Evolutionary conservation across 2,888 invertebrate genomes (phyloP).

Genomic region (Limnephilus rhombicus): DNA sequence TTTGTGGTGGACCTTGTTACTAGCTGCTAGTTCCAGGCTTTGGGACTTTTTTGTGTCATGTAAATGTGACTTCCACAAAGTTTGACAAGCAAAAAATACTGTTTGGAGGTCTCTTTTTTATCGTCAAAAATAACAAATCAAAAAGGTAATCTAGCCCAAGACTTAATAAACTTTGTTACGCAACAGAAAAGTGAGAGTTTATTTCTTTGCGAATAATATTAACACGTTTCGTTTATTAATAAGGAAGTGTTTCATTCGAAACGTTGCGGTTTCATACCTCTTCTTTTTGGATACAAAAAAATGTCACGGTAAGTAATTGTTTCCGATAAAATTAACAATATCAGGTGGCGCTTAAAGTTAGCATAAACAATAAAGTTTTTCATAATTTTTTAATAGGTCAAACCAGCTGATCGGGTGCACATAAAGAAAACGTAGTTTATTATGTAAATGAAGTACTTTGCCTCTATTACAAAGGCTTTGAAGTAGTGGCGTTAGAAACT

Average conservation of each 20-base stretch:
- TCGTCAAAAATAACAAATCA: not conserved
- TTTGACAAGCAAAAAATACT: not conserved
- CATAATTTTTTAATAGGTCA: not conserved
- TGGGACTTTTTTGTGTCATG: not conserved
- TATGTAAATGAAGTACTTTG: not conserved
- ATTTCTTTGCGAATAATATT: conserved; percentile 40
- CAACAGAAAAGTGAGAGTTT: conserved; percentile 34
- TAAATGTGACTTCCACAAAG: not conserved
- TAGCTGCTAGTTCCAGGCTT: not conserved
- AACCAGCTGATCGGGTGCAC: too few species aligned
- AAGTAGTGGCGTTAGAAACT: too few species aligned
- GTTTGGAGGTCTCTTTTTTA: not conserved
- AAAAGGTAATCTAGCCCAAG: not conserved
- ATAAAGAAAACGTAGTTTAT: not conserved
- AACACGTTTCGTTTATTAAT: conserved; percentile 38
- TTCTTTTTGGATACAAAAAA: conserved; percentile 10
- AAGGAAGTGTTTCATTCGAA: conserved; percentile 46
- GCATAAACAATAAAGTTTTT: not conserved
- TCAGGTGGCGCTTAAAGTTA: not conserved
- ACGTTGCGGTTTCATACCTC: conserved; percentile 28
- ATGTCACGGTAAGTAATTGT: not conserved
- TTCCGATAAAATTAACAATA: not conserved
- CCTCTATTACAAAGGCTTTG: too few species aligned
- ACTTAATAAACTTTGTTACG: conserved; percentile 9
- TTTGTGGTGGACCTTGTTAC: not conserved